phyloP scores from a whole-genome alignment of 2,888 invertebrate genomes.

The Hyposoter dolosus region DNA sequence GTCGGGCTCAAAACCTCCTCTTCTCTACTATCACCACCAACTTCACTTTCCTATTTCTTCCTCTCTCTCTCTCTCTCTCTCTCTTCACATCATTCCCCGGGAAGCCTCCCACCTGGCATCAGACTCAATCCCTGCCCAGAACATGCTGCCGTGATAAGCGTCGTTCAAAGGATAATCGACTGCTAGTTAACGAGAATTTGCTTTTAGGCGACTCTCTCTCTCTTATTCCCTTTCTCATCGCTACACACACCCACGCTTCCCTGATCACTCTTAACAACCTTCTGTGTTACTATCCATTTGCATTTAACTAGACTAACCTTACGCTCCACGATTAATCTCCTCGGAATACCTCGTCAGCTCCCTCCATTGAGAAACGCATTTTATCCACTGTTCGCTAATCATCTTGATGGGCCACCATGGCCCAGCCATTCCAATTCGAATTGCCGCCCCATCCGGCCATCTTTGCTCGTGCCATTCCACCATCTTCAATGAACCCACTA shows the following conservation, averaged over 20 bases:
- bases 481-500: background rate
- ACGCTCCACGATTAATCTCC: background rate
- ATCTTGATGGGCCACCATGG: background rate
- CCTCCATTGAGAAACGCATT: background rate
- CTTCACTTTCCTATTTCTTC: slow-evolving; percentile 21
- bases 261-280: background rate
- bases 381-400: background rate
- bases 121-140: slow-evolving; percentile 57
- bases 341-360: background rate
- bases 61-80: background rate
- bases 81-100: slow-evolving; percentile 40
- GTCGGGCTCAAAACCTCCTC: slow-evolving; percentile 28
- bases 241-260: background rate
- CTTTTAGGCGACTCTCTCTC: slow-evolving; percentile 61
- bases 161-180: slow-evolving; percentile 67
- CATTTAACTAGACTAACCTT: slow-evolving; percentile 9
- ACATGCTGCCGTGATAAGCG: slow-evolving; percentile 58
- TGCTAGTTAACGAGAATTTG: slow-evolving; percentile 67
- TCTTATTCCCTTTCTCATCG: slow-evolving; percentile 31
- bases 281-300: slow-evolving; percentile 12
- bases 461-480: background rate
- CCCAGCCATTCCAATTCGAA: too few species aligned
- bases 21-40: background rate
- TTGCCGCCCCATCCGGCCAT: background rate
- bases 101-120: slow-evolving; percentile 38